Percentiles rank a stretch among this genome's conserved stretches.
phyloP scores from a whole-genome alignment of 2,888 invertebrate species.

The Drepanosiphum platanoidis region DNA sequence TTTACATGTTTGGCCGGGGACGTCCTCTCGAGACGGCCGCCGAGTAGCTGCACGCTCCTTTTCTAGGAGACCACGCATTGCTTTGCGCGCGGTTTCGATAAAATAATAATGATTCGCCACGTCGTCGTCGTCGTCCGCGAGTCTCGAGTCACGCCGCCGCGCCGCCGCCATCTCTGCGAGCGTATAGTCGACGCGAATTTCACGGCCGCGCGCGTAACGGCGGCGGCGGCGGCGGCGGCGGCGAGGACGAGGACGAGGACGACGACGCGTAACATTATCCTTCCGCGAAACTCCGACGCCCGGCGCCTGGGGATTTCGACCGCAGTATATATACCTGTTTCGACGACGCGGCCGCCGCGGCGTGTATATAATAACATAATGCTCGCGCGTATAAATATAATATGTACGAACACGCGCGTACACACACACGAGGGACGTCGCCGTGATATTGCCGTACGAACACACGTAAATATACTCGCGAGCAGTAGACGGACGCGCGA shows the following conservation, averaged over 20 bases:
- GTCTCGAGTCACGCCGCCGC: too few relatives aligned
- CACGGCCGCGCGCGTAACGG: not conserved
- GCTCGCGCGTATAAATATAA: not conserved
- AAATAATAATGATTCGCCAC: too few relatives aligned
- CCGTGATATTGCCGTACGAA: not conserved
- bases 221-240: not conserved
- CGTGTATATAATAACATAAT: not conserved
- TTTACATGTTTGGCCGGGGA: too few relatives aligned
- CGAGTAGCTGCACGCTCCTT: too few relatives aligned
- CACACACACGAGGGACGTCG: not conserved
- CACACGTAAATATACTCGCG: not conserved
- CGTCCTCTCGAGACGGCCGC: too few relatives aligned
- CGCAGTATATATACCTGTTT: not conserved
- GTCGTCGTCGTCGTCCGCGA: too few relatives aligned
- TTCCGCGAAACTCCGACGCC: slow-evolving; percentile 5
- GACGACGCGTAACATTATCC: slow-evolving; percentile 4
- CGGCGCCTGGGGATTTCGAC: slow-evolving; percentile 16
- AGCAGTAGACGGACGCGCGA: not conserved
- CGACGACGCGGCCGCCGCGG: not conserved
- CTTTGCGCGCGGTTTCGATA: too few relatives aligned
- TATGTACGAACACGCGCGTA: not conserved
- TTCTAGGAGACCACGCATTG: too few relatives aligned
- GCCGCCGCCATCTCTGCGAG: too few relatives aligned
- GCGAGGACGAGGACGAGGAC: not conserved
- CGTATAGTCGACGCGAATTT: too few relatives aligned